A percentile compares a stretch with the other conserved stretches of the same genome.
Evolutionary conservation across 2,797 vertebrate genomes (phyloP).

Genomic region (Gallinago stenura): DNA sequence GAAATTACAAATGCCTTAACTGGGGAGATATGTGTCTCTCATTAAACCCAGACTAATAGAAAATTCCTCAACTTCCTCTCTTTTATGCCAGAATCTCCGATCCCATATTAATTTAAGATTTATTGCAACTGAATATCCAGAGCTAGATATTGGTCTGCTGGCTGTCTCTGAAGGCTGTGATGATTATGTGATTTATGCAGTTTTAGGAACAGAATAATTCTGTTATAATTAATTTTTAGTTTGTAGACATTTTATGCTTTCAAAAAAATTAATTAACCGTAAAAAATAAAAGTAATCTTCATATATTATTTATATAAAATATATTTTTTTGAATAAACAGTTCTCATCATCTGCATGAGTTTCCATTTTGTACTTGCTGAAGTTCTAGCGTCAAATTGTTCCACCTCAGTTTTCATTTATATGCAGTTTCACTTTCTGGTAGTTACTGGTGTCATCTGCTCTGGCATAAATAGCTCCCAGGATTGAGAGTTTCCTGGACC

Average conservation of each 20-base stretch:
- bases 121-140: not conserved
- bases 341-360: not conserved
- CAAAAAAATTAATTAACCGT: not conserved
- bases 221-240: not conserved
- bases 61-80: not conserved
- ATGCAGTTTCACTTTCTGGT: not conserved
- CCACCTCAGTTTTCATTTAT: not conserved
- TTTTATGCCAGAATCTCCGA: not conserved
- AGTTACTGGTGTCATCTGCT: not conserved
- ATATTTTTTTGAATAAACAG: not conserved
- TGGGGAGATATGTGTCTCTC: not conserved
- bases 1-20: slow-evolving; percentile 8
- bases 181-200: not conserved
- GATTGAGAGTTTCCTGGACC: not conserved
- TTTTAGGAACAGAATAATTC: not conserved
- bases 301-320: not conserved
- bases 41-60: slow-evolving; percentile 26
- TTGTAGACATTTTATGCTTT: not conserved
- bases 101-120: not conserved
- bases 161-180: not conserved
- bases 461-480: not conserved
- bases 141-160: not conserved
- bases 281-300: not conserved
- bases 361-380: not conserved
- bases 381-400: not conserved